Evolutionary conservation across 2,113 vertebrate species (phyloP).

Genomic region (Daboia siamensis): DNA sequence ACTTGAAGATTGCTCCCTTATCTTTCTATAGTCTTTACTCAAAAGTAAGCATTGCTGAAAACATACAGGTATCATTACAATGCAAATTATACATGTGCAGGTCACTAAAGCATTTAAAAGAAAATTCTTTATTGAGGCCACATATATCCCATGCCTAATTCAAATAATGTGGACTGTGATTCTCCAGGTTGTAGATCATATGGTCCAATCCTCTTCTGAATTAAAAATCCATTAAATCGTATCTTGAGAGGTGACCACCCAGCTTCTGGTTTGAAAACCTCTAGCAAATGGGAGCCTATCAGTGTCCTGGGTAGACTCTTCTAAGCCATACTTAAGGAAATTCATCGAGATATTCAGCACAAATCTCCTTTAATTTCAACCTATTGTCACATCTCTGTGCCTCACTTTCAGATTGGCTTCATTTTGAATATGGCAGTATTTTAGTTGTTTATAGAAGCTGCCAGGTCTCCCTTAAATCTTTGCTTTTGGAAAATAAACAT

Average conservation of each 20-base stretch:
- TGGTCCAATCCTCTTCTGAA: neutral
- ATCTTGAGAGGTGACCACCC: neutral
- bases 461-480: neutral
- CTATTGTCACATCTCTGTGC: neutral
- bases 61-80: neutral
- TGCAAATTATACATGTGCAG: neutral
- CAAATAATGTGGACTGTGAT: neutral
- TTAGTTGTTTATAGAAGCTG: neutral
- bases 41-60: neutral
- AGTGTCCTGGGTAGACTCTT: neutral
- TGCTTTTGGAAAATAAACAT: neutral
- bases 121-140: neutral
- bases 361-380: neutral
- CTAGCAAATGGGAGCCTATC: neutral
- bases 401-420: neutral
- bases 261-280: neutral
- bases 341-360: neutral
- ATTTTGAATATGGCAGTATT: neutral
- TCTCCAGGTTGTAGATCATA: neutral
- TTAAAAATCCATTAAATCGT: neutral
- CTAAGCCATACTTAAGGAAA: neutral
- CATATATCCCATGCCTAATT: neutral
- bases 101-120: neutral
- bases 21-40: neutral
- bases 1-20: neutral